These are phyloP conservation scores for Baryphthengus martii DNA, from an alignment of 2,113 vertebrate species.

Conservation along the genomic window DNA sequence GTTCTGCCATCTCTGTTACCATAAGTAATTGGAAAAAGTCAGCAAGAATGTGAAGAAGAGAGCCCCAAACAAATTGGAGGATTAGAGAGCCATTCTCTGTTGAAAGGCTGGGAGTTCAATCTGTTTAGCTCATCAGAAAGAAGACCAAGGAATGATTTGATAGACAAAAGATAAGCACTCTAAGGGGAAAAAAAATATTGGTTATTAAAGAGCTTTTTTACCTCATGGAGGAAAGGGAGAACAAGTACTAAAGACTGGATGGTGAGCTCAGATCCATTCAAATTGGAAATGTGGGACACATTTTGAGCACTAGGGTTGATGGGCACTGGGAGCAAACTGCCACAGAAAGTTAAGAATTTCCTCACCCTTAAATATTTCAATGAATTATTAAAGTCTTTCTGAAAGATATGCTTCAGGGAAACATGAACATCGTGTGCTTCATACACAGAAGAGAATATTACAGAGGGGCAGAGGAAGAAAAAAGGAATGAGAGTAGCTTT, in stretches of 20 bases:
- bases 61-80: neutral
- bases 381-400: constrained; percentile 38
- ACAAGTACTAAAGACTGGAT: neutral
- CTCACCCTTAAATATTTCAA: constrained; percentile 24
- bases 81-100: neutral
- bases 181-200: neutral
- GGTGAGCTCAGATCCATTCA: neutral
- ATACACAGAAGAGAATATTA: neutral
- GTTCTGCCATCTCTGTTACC: neutral
- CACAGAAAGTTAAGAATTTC: constrained; percentile 16
- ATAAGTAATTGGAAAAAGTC: neutral
- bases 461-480: neutral
- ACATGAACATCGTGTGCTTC: neutral
- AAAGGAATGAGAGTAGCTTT: neutral
- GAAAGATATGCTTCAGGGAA: constrained; percentile 33
- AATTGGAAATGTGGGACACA: neutral
- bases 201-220: neutral
- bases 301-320: neutral
- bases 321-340: neutral
- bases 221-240: neutral
- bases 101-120: neutral
- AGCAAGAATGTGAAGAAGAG: neutral
- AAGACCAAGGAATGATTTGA: neutral
- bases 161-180: neutral
- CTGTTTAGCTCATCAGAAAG: neutral